Percentiles rank a stretch among this genome's conserved stretches.
These are phyloP conservation scores for Limnephilus rhombicus DNA, from an alignment of 2,888 invertebrate species.

Conservation along the genomic window DNA sequence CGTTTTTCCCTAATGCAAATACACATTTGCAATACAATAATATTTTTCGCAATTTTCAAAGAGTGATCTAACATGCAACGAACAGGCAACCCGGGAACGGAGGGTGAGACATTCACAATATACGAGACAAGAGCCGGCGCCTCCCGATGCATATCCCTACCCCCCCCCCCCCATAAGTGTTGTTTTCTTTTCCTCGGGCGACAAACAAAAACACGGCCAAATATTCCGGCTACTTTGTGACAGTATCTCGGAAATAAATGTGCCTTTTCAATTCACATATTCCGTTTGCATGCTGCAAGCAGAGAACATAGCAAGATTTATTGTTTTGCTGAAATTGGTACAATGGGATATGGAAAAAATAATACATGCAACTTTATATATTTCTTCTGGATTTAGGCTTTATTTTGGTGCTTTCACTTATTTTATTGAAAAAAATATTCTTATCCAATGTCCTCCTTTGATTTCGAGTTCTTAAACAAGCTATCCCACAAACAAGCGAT, in stretches of 20 bases:
- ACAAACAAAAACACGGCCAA: conserved; percentile 13
- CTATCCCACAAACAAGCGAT: no score
- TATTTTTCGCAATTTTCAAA: neutral
- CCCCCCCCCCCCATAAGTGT: conserved; percentile 5
- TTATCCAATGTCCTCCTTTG: no score
- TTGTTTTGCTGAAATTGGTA: neutral
- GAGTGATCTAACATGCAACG: neutral
- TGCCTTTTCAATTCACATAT: conserved; percentile 24
- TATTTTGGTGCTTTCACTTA: neutral
- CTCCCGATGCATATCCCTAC: conserved; percentile 28
- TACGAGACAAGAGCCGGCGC: conserved; percentile 22
- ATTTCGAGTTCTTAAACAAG: no score
- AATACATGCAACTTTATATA: neutral
- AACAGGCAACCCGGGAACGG: neutral
- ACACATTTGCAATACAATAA: neutral
- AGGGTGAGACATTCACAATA: neutral
- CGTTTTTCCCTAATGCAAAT: neutral
- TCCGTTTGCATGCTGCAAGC: neutral
- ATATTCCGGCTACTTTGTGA: conserved; percentile 19
- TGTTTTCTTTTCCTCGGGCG: conserved; percentile 38
- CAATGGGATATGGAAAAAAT: neutral
- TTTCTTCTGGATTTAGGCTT: neutral
- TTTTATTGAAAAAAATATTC: neutral
- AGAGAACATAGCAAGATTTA: neutral
- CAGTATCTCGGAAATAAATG: neutral